Percentiles rank a stretch among this genome's conserved stretches.
Evolutionary conservation across 2,113 vertebrate species (phyloP).

Genomic region (Malurus alboscapulatus): DNA sequence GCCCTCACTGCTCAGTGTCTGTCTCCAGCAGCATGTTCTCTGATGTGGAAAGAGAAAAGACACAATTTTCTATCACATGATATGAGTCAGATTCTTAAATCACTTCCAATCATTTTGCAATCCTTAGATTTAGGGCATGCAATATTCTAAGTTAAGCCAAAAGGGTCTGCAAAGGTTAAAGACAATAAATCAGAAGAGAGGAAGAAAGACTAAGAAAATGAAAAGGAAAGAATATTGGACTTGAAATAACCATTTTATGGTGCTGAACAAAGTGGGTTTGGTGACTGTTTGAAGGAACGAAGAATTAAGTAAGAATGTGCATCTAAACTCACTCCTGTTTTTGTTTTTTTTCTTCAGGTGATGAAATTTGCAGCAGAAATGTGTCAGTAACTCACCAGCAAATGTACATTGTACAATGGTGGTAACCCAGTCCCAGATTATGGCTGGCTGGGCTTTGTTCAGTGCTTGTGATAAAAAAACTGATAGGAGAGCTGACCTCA

Average conservation of each 20-base stretch:
- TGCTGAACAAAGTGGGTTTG: not conserved
- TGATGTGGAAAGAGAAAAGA: constrained; percentile 27
- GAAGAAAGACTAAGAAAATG: not conserved
- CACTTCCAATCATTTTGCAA: constrained; percentile 38
- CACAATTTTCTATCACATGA: not conserved
- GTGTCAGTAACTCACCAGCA: not conserved
- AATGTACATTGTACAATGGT: not conserved
- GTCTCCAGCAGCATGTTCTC: not conserved
- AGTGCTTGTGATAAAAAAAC: not conserved
- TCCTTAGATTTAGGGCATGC: constrained; percentile 10
- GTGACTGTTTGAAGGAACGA: not conserved
- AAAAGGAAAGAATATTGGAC: not conserved
- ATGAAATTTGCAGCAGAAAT: not conserved
- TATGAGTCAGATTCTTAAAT: constrained; percentile 36
- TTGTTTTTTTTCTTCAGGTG: not conserved
- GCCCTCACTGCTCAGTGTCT: not conserved
- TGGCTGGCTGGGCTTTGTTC: not conserved
- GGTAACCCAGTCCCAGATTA: not conserved
- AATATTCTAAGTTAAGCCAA: constrained; percentile 31
- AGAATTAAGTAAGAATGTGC: not conserved
- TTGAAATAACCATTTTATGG: not conserved
- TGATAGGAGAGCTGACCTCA: not conserved
- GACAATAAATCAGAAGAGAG: constrained; percentile 32
- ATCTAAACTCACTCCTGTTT: not conserved
- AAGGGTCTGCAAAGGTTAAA: not conserved